Conservation (phyloP, 2,113 vertebrate genomes). For the Alectura lathami region DNA sequence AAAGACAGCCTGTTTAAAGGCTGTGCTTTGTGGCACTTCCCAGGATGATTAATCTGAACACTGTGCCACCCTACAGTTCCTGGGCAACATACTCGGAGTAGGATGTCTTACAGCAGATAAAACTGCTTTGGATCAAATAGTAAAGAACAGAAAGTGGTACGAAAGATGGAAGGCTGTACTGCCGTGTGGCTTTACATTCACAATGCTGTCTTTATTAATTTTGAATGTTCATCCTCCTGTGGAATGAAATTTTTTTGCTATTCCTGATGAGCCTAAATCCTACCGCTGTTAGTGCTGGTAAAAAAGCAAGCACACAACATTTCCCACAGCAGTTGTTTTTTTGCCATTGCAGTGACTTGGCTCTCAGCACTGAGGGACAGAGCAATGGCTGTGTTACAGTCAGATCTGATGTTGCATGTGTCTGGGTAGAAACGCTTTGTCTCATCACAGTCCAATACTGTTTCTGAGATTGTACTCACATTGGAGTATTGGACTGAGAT, state of each 20-base stretch:
- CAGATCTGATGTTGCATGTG: accelerated
- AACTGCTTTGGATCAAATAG: neutral
- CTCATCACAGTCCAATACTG: neutral
- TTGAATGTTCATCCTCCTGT: neutral
- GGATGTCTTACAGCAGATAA: neutral
- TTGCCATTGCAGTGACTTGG: neutral
- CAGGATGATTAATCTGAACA: neutral
- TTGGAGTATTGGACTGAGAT: neutral
- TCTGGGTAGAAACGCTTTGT: accelerated
- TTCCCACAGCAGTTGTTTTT: accelerated
- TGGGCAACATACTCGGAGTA: neutral
- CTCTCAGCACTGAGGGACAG: neutral
- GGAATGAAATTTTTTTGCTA: neutral
- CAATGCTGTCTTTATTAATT: neutral
- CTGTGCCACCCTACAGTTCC: accelerated
- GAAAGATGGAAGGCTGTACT: neutral
- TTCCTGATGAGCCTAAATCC: neutral
- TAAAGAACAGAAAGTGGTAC: neutral
- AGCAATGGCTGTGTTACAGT: neutral
- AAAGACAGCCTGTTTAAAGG: neutral
- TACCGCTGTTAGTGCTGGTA: neutral
- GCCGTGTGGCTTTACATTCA: neutral
- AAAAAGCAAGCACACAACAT: neutral
- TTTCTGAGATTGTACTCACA: neutral
- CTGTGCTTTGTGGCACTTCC: neutral